Evolutionary conservation across 1,140 invertebrate species (phyloP).

Genomic region (Oscheius sp.): DNA sequence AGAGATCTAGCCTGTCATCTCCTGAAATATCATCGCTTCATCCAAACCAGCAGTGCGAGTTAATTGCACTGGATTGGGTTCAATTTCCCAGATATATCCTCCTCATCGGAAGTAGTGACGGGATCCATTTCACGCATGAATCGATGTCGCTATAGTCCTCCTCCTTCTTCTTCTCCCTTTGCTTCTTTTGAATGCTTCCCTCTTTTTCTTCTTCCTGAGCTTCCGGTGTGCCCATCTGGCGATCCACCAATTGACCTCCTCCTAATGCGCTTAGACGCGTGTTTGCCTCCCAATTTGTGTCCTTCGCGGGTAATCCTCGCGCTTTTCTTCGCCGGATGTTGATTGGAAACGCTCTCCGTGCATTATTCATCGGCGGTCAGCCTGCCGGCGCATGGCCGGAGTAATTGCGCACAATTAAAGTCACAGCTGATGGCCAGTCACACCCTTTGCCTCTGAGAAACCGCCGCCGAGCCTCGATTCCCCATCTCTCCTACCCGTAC

Average conservation of each 20-base stretch:
- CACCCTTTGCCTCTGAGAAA: not conserved
- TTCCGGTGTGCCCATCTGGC: constrained; percentile 10
- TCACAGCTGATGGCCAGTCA: not conserved
- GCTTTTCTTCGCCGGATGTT: constrained; percentile 12
- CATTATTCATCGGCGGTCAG: not conserved
- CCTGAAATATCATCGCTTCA: too few relatives aligned
- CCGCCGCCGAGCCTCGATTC: too few relatives aligned
- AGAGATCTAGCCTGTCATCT: too few relatives aligned
- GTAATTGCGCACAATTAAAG: not conserved
- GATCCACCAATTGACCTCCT: constrained; percentile 10
- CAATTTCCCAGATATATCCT: too few relatives aligned
- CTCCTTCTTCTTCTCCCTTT: too few relatives aligned
- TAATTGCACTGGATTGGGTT: too few relatives aligned
- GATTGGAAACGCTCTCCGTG: not conserved
- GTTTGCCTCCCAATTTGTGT: constrained; percentile 20
- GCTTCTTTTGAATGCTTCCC: not conserved
- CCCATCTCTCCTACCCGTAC: too few relatives aligned
- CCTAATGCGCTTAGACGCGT: constrained; percentile 7
- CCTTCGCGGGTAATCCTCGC: too few relatives aligned
- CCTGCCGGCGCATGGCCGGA: not conserved
- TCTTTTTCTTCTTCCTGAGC: not conserved
- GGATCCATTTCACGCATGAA: too few relatives aligned
- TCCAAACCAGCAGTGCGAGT: too few relatives aligned
- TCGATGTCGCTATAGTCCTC: too few relatives aligned
- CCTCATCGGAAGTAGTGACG: too few relatives aligned